A percentile compares a stretch with the other conserved stretches of the same genome.
Evolutionary conservation across 2,113 vertebrate species (phyloP).

Genomic region (Mugil cephalus): DNA sequence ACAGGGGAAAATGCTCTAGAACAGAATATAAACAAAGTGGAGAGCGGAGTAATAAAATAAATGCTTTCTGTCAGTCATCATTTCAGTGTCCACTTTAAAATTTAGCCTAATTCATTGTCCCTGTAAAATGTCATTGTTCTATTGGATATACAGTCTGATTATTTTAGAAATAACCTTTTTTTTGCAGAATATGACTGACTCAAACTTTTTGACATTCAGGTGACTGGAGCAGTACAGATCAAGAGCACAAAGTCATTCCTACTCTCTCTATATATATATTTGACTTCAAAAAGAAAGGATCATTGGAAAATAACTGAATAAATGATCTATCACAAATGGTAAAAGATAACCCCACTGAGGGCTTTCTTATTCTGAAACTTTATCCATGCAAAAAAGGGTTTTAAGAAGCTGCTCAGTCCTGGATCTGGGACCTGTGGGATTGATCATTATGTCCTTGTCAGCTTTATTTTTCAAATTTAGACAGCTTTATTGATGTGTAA

Average conservation of each 20-base stretch:
- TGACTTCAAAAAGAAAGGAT: constrained; percentile 45
- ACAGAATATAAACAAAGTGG: constrained; percentile 55
- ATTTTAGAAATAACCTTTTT: neutral
- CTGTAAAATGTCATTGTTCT: constrained; percentile 43
- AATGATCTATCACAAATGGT: constrained; percentile 47
- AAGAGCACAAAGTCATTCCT: constrained; percentile 46
- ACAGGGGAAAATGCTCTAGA: constrained; percentile 39
- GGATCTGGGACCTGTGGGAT: constrained; percentile 71
- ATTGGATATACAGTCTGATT: constrained; percentile 17
- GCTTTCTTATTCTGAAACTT: constrained; percentile 59
- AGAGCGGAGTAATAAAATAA: constrained; percentile 50
- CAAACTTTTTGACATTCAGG: constrained; percentile 41
- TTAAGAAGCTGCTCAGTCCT: constrained; percentile 64
- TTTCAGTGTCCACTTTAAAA: constrained; percentile 45
- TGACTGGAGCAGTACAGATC: constrained; percentile 33
- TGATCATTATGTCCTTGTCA: constrained; percentile 81
- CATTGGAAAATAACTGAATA: constrained; percentile 44
- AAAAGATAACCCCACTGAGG: constrained; percentile 68
- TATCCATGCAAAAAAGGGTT: constrained; percentile 63
- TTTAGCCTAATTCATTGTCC: constrained; percentile 47
- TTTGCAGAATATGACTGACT: constrained; percentile 20
- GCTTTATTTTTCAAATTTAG: constrained; percentile 76
- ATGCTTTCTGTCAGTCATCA: constrained; percentile 60
- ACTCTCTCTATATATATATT: constrained; percentile 15
- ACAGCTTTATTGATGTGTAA: constrained; percentile 81